Base-by-base conservation (phyloP, 2,888 invertebrate species). In the Apamea crenata region DNA sequence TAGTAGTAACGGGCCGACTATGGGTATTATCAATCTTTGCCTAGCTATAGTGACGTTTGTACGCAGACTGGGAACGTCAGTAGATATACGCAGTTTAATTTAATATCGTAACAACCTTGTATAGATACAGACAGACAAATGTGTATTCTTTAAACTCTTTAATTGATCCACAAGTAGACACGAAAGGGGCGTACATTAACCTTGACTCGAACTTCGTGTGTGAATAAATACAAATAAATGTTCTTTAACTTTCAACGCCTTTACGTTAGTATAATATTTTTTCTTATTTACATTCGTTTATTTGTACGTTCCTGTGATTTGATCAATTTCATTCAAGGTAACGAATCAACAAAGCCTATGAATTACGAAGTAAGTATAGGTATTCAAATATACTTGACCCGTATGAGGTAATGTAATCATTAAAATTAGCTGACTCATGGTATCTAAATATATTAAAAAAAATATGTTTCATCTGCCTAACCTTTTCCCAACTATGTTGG, bases 171-270 rank as follows among this genome's bases (percentile, higher is more conserved):
- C 72, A 71, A 76, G 87, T 88, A 86, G 83, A 77, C 77, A 67
- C 66, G 70, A 61, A 21, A 56, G 63, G 50, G 83, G 85, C 82
- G 74, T 66, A 80, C 80, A 84, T 88, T 86, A 89, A 84, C 88
- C 88, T 87, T 84, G 80, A 87, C 80, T 89, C 82, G 75, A 83
- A 75, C 70, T 82, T 80, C 78, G 61, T 76, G 69, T 77, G 77
- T 92, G 87, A 91, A 92, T 90, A 90, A 91, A 90, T 87, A 77
- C 91, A 79, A 71, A 65, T 32, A 53, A 47, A 70, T 44, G 50
- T 72, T 69, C 47, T 56, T 67, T 47, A 77, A 84, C 81, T 84
- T 77, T 74, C 47, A 61, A 36, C 68, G 18, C 16, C 36, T 18
- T 70, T 56, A 75, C 21, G 21, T 56, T 40, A 47, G 50, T 53